Base-by-base conservation (phyloP, 2,797 vertebrate genomes). In the Otolemur crassicaudatus region DNA sequence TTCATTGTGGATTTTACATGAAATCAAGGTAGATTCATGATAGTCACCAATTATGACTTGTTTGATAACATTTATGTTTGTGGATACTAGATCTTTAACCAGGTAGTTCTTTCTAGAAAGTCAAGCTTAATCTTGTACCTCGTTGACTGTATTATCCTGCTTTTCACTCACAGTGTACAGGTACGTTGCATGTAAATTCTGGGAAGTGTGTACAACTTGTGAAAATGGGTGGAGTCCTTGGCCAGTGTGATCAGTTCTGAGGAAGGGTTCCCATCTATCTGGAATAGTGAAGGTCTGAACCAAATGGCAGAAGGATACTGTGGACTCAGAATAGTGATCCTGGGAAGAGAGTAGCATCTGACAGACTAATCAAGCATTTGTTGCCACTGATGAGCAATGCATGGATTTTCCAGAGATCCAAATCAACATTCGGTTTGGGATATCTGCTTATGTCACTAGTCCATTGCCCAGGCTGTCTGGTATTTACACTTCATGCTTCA, bases 1-100 rank as follows among this genome's bases (percentile, higher is more conserved):
- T 88, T 96, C 29, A 80, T 22, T 31, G 31, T 83, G 85, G 65
- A 75, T 92, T 96, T 92, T 89, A 91, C 94, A 91, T 95, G 58
- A 79, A 81, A 29, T 84, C 83, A 97, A 90, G 17, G 49, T 76
- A 58, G 31, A 56, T 81, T 92, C 61, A 22, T 34, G 20, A 61
- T 87, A 69, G 29, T 90, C 14, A 61, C 37, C 82, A 61, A 93
- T 92, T 94, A 73, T 25, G 10, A 72, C 46, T 96, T 87, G 53
- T 37, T 87, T 56, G 34, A 14, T 92, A 40, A 37, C 29, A 29
- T 14, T 72, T 72, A 2, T 73, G 25, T 91, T 75, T 86, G 20
- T 34, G 40, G n/a, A 43, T 37, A 73, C 40, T 53, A 81, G 76
- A 46, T 56, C 72, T 95, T 93, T 69, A 69, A 40, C 84, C 83